Conservation (phyloP, 2,797 vertebrate genomes). For the Antrozous pallidus region DNA sequence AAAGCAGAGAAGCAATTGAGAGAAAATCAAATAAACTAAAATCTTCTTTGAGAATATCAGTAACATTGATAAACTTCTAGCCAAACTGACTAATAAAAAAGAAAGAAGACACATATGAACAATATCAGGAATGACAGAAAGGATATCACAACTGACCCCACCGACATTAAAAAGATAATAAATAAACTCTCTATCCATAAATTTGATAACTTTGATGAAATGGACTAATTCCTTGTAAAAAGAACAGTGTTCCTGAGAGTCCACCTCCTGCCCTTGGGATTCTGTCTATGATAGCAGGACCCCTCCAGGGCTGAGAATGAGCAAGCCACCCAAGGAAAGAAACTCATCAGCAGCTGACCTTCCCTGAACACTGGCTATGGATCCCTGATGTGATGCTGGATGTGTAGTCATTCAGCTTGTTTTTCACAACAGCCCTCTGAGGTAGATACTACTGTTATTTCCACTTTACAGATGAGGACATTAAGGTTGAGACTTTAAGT, state of each 20-base stretch:
- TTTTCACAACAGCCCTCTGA: background rate
- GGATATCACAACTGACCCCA: background rate
- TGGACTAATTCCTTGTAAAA: background rate
- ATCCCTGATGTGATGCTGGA: background rate
- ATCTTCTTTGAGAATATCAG: background rate
- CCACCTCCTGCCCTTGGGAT: background rate
- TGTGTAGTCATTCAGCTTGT: background rate
- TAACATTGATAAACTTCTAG: background rate
- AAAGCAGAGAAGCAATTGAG: background rate
- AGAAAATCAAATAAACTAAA: background rate
- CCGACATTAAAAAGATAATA: background rate
- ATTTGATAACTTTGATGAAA: background rate
- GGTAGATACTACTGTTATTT: background rate
- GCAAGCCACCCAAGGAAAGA: background rate
- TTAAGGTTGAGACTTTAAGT: background rate
- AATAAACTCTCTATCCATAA: background rate
- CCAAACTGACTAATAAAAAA: background rate
- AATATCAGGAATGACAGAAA: background rate
- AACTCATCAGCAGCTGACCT: background rate
- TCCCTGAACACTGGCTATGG: background rate
- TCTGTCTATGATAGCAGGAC: background rate
- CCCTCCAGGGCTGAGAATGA: background rate
- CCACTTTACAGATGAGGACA: background rate
- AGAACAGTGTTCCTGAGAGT: background rate
- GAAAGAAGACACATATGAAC: background rate